Percentiles rank a stretch among this genome's conserved stretches.
Conservation (phyloP, 2,113 vertebrate genomes). For the Azemiops feae region DNA sequence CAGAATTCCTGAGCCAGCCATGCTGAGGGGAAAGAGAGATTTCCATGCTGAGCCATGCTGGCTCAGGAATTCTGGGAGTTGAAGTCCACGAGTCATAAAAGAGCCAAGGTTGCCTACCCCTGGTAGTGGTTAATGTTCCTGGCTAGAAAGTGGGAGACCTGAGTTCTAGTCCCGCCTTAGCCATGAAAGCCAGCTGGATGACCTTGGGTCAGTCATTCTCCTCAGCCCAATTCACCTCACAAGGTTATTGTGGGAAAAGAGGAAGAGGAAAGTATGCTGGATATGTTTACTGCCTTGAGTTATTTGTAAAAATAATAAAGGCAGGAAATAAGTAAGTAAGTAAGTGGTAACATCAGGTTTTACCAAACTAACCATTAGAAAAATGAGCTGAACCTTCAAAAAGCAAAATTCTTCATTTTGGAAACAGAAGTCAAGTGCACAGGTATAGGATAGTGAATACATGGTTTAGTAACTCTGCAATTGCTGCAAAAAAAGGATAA, state of each 20-base stretch:
- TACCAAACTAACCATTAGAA: neutral
- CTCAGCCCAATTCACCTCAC: neutral
- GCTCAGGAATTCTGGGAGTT: too few species aligned
- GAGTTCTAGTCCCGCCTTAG: neutral
- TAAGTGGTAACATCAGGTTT: neutral
- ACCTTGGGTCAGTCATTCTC: neutral
- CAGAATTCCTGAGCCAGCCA: too few species aligned
- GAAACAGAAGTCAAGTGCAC: neutral
- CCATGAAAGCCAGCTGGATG: neutral
- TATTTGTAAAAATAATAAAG: neutral
- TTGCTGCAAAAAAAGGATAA: neutral
- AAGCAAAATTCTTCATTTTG: neutral
- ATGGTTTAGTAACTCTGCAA: neutral
- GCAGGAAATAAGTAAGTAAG: neutral
- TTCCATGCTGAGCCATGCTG: too few species aligned
- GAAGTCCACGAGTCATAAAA: too few species aligned
- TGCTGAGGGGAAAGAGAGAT: too few species aligned
- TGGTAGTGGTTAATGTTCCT: too few species aligned
- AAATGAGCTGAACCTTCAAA: neutral
- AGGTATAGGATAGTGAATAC: neutral
- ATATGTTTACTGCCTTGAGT: neutral
- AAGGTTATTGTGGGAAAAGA: neutral
- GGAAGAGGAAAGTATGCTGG: neutral
- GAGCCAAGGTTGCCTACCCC: too few species aligned
- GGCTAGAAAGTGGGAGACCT: too few species aligned